phyloP scores from a whole-genome alignment of 2,888 invertebrate species.

The Dicyrtoma fusca region DNA sequence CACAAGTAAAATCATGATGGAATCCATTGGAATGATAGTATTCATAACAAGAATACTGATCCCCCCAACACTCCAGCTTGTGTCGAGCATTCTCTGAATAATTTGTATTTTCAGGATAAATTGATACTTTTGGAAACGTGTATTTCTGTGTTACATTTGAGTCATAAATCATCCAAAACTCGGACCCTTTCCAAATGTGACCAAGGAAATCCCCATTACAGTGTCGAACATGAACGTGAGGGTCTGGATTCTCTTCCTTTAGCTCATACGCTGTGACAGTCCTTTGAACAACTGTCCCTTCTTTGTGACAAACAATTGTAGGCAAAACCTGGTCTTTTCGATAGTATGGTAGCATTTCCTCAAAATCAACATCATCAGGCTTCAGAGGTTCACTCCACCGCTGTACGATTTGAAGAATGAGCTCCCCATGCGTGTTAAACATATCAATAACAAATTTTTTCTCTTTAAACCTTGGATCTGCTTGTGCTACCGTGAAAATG shows the following conservation, averaged over 20 bases:
- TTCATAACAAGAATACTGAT: not conserved
- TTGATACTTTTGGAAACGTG: conserved; percentile 8
- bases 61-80: not conserved
- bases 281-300: conserved; percentile 1
- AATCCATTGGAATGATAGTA: conserved; percentile 12
- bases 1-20: not conserved
- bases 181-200: conserved; percentile 3
- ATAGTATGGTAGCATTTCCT: not conserved
- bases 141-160: conserved; percentile 1
- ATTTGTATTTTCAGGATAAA: not conserved
- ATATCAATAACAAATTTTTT: conserved; percentile 6
- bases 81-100: conserved; percentile 5
- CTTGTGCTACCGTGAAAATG: conserved; percentile 5
- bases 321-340: conserved; percentile 6
- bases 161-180: conserved; percentile 17
- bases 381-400: conserved; percentile 6
- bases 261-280: not conserved
- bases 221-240: conserved; percentile 5
- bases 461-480: not conserved
- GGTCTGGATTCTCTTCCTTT: conserved; percentile 3
- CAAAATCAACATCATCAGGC: not conserved
- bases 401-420: conserved; percentile 6
- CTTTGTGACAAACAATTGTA: not conserved
- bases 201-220: conserved; percentile 7
- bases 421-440: not conserved